Base-by-base conservation (phyloP, 1,140 invertebrate genomes). In the Grapholita molesta region DNA sequence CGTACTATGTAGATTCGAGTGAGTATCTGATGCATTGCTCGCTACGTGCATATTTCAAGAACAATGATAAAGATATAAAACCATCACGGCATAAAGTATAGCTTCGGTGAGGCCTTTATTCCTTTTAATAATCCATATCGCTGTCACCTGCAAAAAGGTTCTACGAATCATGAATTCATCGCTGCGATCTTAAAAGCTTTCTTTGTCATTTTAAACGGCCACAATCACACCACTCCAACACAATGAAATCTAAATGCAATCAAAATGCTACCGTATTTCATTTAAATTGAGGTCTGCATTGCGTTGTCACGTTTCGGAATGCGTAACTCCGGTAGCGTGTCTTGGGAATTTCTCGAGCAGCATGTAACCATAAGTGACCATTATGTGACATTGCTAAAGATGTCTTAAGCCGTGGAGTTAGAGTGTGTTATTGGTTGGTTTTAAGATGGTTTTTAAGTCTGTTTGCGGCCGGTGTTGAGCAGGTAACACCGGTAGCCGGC, bases 401-500 rank as follows among this genome's bases (percentile, higher is more conserved):
- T 53, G 30, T 18, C 8, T 21, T 48, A 8, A 21, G 7, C 1
- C 21, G 2, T 1, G 3, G 18, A 21, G 5, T 21, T 48, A 48
- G 18, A 21, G 42, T 48, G 42, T 28, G 64, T 42, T 72, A 77
- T 78, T 9, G 24, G 23, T 66, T 70, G 69, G n/a, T 12, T 42
- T 21, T 52, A 1, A n/a, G 8, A 67, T 68, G 38, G 6, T 35
- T 53, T 61, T 75, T 70, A 30, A 11, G 70, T 15, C 66, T 25
- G 77, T 77, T 72, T 69, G 28, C 55, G 25, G n/a, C n/a, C 33
- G 66, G 33, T 42, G 35, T 18, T 52, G 57, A 28, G 65, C 68
- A 70, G 69, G 80, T 85, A 90, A 87, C 73, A 86, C 88, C 82
- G 74, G 88, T 90, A 90, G 87, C 84, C 70, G 67, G 75, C 78